phyloP scores from a whole-genome alignment of 2,888 invertebrate genomes.

The Timema cristinae region DNA sequence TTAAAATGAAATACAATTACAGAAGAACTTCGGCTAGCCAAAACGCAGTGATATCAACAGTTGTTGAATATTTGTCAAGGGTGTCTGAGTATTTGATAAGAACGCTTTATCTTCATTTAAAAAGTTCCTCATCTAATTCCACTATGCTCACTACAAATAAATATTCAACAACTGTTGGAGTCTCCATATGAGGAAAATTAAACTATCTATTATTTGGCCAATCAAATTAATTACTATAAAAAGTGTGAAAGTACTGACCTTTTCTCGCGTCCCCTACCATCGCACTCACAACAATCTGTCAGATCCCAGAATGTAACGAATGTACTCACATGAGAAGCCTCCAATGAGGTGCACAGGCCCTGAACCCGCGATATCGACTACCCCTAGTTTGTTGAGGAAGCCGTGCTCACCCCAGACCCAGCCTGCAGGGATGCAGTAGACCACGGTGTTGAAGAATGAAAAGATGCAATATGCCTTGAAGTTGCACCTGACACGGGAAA shows the following conservation, averaged over 20 bases:
- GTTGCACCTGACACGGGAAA: conserved; percentile 60
- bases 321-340: conserved; percentile 48
- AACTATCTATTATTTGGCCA: neutral
- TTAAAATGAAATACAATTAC: too few relatives aligned
- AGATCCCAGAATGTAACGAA: neutral
- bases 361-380: conserved; percentile 89
- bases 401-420: conserved; percentile 92
- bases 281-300: neutral
- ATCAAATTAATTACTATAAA: neutral
- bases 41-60: too few relatives aligned
- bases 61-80: too few relatives aligned
- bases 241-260: neutral
- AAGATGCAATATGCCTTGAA: conserved; percentile 89
- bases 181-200: too few relatives aligned
- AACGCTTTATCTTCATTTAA: too few relatives aligned
- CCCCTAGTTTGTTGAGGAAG: conserved; percentile 76
- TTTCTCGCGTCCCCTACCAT: neutral
- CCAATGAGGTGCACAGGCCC: conserved; percentile 89
- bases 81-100: too few relatives aligned
- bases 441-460: conserved; percentile 81
- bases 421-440: conserved; percentile 90
- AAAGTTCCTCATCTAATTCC: too few relatives aligned
- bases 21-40: too few relatives aligned
- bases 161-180: too few relatives aligned
- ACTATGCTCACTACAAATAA: too few relatives aligned